A percentile compares a stretch with the other conserved stretches of the same genome.
Evolutionary conservation across 2,797 vertebrate genomes (phyloP).

Genomic region (Salmo trutta): DNA sequence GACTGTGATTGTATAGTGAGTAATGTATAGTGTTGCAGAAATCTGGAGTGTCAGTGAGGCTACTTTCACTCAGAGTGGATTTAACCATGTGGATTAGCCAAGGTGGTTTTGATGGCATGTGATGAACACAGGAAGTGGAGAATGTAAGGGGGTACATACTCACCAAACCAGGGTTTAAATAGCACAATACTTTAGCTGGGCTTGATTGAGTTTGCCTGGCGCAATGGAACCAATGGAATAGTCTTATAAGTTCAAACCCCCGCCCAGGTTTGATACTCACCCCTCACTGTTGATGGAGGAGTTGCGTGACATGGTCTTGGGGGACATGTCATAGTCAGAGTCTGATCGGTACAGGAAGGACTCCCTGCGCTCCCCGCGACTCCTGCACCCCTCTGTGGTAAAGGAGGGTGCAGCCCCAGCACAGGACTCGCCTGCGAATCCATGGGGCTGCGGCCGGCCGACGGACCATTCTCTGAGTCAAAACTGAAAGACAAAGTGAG

Average conservation of each 20-base stretch:
- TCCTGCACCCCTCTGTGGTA: slow-evolving; percentile 65
- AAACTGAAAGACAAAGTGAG: slow-evolving; percentile 69
- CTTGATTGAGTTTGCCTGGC: not conserved
- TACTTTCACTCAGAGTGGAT: slow-evolving; percentile 5
- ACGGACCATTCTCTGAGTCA: slow-evolving; percentile 91
- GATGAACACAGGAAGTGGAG: not conserved
- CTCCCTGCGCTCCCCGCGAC: slow-evolving; percentile 81
- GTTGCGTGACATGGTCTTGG: slow-evolving; percentile 92
- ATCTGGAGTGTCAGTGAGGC: slow-evolving; percentile 9
- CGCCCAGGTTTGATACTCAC: slow-evolving; percentile 70
- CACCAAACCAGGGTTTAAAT: not conserved
- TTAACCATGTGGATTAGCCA: not conserved
- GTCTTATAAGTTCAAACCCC: not conserved
- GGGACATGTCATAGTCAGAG: slow-evolving; percentile 92
- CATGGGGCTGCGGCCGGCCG: slow-evolving; percentile 87
- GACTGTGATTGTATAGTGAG: slow-evolving; percentile 34
- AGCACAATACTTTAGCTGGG: not conserved
- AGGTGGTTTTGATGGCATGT: not conserved
- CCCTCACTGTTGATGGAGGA: slow-evolving; percentile 92
- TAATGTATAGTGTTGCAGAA: slow-evolving; percentile 13
- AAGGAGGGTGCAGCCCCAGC: slow-evolving; percentile 84
- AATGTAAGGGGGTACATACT: not conserved
- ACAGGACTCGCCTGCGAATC: slow-evolving; percentile 91
- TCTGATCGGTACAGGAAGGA: slow-evolving; percentile 93
- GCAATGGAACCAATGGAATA: not conserved